Percentiles rank a stretch among this genome's conserved stretches.
Conservation (phyloP, 1,140 invertebrate species). For the Sycophila sp. region DNA sequence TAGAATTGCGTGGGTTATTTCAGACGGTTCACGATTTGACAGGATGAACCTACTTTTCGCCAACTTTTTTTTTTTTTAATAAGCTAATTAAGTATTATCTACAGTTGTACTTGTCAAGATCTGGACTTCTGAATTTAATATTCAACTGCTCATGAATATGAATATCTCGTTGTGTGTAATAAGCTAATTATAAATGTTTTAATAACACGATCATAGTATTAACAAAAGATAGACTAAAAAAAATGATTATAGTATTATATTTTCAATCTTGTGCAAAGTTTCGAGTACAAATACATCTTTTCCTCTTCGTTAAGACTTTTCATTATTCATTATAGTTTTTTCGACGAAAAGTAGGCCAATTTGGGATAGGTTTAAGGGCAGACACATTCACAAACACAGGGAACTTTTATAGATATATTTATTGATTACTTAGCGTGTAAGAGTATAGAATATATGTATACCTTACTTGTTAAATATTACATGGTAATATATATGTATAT, state of each 20-base stretch:
- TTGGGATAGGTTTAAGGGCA: slow-evolving; percentile 54
- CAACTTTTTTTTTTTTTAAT: too few species aligned
- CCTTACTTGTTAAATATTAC: slow-evolving; percentile 63
- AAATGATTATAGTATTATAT: not conserved
- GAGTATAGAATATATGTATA: slow-evolving; percentile 64
- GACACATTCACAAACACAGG: slow-evolving; percentile 65
- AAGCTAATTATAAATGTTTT: not conserved
- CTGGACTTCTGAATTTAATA: too few species aligned
- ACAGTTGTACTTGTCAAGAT: too few species aligned
- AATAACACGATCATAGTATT: not conserved
- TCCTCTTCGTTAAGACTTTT: too few species aligned
- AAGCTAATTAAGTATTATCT: too few species aligned
- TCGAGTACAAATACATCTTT: too few species aligned
- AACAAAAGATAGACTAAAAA: too few species aligned
- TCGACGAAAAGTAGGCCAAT: slow-evolving; percentile 26
- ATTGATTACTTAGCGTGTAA: slow-evolving; percentile 66
- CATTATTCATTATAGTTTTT: too few species aligned
- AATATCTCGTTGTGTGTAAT: not conserved
- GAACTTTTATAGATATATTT: slow-evolving; percentile 67
- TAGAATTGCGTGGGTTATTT: not conserved
- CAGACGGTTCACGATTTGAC: slow-evolving; percentile 31
- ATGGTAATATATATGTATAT: slow-evolving; percentile 57
- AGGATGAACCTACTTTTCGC: slow-evolving; percentile 30
- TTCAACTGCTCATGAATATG: too few species aligned
- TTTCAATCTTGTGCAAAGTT: not conserved